Evolutionary conservation across 2,113 vertebrate species (phyloP).

Genomic region (Lutjanus erythropterus): DNA sequence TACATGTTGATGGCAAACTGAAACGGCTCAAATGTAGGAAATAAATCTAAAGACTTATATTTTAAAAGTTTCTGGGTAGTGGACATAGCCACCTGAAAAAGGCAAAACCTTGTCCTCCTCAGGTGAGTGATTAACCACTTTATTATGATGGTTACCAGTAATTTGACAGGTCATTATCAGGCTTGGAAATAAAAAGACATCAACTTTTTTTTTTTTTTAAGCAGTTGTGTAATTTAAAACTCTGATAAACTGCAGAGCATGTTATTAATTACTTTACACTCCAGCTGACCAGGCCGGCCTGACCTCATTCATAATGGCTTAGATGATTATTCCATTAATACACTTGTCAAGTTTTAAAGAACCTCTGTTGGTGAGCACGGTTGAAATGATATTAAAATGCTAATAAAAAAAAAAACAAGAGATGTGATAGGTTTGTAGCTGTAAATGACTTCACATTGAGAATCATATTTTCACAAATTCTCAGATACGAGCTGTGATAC

Average conservation of each 20-base stretch:
- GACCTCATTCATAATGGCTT: conserved; percentile 57
- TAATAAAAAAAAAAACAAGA: too few species aligned
- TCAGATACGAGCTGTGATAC: conserved; percentile 50
- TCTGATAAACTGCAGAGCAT: conserved; percentile 41
- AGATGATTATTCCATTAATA: conserved; percentile 55
- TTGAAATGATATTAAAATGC: too few species aligned
- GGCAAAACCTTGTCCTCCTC: neutral
- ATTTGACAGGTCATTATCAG: conserved; percentile 43
- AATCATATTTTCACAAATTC: conserved; percentile 23
- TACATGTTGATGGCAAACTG: neutral
- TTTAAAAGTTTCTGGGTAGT: neutral
- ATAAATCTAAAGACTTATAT: neutral
- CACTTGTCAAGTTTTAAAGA: conserved; percentile 38
- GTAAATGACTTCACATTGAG: neutral
- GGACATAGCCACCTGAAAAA: conserved; percentile 4
- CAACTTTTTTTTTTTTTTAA: conserved; percentile 1
- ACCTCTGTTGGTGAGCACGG: neutral
- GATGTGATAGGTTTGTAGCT: neutral
- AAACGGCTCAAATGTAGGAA: neutral
- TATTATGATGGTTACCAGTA: conserved; percentile 14
- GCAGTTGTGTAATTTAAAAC: conserved; percentile 49
- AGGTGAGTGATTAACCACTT: conserved; percentile 6
- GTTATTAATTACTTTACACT: conserved; percentile 61
- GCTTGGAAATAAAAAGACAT: conserved; percentile 18
- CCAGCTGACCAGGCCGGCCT: conserved; percentile 31